Conservation (phyloP, 2,113 vertebrate genomes). For the Tiliqua scincoides region DNA sequence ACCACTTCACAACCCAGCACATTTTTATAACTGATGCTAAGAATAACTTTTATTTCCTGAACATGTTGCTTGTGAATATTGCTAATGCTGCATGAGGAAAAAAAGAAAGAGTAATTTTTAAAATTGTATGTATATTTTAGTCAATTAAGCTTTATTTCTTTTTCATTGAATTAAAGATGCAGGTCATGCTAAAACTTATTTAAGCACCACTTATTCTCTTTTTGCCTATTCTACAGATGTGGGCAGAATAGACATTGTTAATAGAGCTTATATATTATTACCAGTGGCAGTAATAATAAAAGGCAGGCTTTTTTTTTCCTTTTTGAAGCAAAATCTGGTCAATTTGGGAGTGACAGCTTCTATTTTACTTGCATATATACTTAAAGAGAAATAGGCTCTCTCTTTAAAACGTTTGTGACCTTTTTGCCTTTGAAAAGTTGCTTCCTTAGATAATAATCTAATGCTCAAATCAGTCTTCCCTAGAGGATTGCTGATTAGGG, state of each 20-base stretch:
- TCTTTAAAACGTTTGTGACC: background rate
- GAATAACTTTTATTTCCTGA: background rate
- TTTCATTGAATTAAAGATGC: background rate
- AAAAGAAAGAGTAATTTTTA: background rate
- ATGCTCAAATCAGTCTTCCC: background rate
- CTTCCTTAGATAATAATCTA: slow-evolving; percentile 10
- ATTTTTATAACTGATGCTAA: background rate
- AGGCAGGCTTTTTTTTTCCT: background rate
- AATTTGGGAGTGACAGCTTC: background rate
- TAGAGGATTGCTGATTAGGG: background rate
- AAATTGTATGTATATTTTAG: background rate
- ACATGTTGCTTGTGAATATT: background rate
- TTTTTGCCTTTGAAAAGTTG: background rate
- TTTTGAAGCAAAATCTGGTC: background rate
- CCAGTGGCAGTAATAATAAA: background rate
- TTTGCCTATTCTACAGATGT: background rate
- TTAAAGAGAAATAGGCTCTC: background rate
- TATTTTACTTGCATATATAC: background rate
- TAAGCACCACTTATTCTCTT: background rate
- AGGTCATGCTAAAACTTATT: background rate
- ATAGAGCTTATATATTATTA: background rate
- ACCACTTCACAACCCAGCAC: background rate
- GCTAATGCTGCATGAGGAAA: background rate
- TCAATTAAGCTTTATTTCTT: background rate
- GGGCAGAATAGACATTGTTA: slow-evolving; percentile 28